These are phyloP conservation scores for Agriopis marginaria DNA, from an alignment of 2,888 invertebrate genomes.

Conservation along the genomic window DNA sequence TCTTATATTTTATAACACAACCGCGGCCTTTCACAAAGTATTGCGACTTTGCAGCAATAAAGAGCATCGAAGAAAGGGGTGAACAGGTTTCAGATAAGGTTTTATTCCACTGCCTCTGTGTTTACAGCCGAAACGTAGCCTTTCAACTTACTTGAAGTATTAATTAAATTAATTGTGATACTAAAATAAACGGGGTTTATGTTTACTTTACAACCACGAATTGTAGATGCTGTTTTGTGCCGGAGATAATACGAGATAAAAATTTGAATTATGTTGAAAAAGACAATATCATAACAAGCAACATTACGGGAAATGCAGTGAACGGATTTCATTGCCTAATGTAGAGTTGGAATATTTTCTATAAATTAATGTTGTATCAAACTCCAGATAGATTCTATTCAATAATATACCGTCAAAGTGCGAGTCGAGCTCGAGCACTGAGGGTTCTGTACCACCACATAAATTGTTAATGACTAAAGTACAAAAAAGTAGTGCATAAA, in stretches of 20 bases:
- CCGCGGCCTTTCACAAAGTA: slow-evolving; percentile 60
- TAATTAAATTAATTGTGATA: slow-evolving; percentile 44
- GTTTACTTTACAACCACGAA: slow-evolving; percentile 25
- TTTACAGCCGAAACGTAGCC: slow-evolving; percentile 49
- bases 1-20: slow-evolving; percentile 10
- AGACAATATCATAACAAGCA: background rate
- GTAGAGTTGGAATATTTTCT: too few species aligned
- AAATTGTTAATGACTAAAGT: too few species aligned
- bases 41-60: slow-evolving; percentile 69
- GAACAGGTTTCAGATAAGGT: slow-evolving; percentile 64
- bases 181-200: slow-evolving; percentile 45
- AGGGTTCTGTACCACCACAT: too few species aligned
- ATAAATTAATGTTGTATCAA: too few species aligned
- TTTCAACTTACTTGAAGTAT: slow-evolving; percentile 46
- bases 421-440: too few species aligned
- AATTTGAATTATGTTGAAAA: background rate
- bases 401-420: too few species aligned
- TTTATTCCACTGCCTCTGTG: slow-evolving; percentile 57
- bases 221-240: slow-evolving; percentile 4
- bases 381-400: too few species aligned
- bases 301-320: too few species aligned
- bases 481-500: too few species aligned
- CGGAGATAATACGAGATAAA: slow-evolving; percentile 7
- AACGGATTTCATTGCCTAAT: too few species aligned
- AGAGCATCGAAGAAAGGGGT: slow-evolving; percentile 71